Base-by-base conservation (phyloP, 2,113 vertebrate species). In the Eudyptes chrysolophus region DNA sequence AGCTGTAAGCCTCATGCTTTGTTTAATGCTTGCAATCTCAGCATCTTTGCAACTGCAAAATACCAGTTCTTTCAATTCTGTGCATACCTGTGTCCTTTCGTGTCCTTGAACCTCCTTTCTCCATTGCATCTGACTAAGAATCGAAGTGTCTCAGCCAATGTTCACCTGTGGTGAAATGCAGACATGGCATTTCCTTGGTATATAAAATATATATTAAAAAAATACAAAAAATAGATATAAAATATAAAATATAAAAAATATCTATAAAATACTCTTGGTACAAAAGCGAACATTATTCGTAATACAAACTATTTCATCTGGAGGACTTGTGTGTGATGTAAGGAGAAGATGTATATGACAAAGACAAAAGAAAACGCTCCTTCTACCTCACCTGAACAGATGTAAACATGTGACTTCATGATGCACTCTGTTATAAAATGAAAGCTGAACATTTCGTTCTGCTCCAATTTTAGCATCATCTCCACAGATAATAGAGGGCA, bases 381-480 rank as follows among this genome's bases (percentile, higher is more conserved):
- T 71, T 64, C 80, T 87, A 6, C 51, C 18, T 79, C 54, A 71
- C 40, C 12, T 76, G 54, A 91, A 42, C 20, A 85, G 70, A 76
- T 65, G 44, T 60, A 76, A 78, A 38, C 2, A 0, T 68, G 40
- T 32, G 16, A 76, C 78, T 93, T 87, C 49, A 66, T 25, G 8
- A 77, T 51, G 80, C 40, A 48, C 48, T 91, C 38, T 61, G 21
- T 87, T 88, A 44, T 51, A 89, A 58, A 90, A 87, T 60, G 40
- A 24, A 78, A 92, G 69, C 76, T 87, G 90, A 87, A 72, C 14
- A 42, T 90, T 84, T 91, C 1, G 13, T 76, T 92, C 71, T 86
- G 84, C 64, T 94, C 69, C 74, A 92, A 13, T 94, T 96, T 93
- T 95, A 95, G 62, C 78, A 89, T 69, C 64, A 13, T 86, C 32